Evolutionary conservation across 2,888 invertebrate genomes (phyloP).

Genomic region (Plagodis dolabraria): DNA sequence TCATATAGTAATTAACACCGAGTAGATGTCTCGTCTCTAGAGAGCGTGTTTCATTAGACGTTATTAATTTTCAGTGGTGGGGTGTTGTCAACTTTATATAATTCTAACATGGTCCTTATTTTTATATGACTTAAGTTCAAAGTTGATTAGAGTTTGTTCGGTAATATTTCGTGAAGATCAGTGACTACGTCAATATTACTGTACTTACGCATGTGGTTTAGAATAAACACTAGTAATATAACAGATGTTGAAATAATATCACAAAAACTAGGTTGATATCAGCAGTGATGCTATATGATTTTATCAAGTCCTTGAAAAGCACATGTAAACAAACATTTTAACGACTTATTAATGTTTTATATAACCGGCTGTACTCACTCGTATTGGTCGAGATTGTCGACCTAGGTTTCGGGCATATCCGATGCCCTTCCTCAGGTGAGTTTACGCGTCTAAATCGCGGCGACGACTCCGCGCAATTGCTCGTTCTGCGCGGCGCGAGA

Average conservation of each 20-base stretch:
- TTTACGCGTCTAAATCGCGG: no score
- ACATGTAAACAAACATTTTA: no score
- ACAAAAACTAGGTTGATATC: background rate
- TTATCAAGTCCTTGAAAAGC: no score
- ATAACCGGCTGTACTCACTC: no score
- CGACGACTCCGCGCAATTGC: no score
- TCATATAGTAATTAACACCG: slow-evolving; percentile 32
- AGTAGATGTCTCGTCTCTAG: slow-evolving; percentile 43
- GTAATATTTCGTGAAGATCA: slow-evolving; percentile 13
- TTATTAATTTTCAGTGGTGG: slow-evolving; percentile 62
- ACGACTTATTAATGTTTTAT: no score
- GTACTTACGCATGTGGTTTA: slow-evolving; percentile 19
- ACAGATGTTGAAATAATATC: background rate
- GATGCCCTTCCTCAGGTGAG: no score
- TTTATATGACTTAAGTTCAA: slow-evolving; percentile 4
- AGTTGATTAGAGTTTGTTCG: slow-evolving; percentile 6
- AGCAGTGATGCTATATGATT: no score
- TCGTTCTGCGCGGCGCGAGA: no score
- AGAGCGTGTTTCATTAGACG: slow-evolving; percentile 66
- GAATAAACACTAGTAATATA: slow-evolving; percentile 1
- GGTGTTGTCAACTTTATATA: slow-evolving; percentile 18
- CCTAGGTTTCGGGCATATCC: no score
- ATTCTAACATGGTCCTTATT: slow-evolving; percentile 7
- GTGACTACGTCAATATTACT: slow-evolving; percentile 23
- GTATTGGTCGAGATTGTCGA: no score